phyloP scores from a whole-genome alignment of 1,140 invertebrate genomes.

The Phenacoccus solenopsis region DNA sequence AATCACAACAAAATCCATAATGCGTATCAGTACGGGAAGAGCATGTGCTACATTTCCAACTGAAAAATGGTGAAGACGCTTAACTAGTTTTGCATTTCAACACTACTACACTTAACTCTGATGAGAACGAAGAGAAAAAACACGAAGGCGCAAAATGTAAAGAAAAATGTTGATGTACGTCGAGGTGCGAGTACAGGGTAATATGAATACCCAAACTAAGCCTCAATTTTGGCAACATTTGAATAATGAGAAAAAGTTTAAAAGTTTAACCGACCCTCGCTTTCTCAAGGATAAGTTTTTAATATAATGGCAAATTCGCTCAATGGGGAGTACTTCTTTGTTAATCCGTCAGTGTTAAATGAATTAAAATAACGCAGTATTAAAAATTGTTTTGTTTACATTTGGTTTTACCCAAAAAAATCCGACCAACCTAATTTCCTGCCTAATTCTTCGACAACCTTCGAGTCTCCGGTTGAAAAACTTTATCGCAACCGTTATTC shows the following conservation, averaged over 20 bases:
- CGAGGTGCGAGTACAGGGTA: not conserved
- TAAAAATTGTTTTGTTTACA: conserved; percentile 3
- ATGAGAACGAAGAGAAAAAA: too few species aligned
- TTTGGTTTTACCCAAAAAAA: not conserved
- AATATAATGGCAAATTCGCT: not conserved
- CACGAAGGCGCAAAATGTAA: not conserved
- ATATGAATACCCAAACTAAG: not conserved
- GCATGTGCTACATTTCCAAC: too few species aligned
- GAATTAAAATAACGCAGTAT: not conserved
- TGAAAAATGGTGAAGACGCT: too few species aligned
- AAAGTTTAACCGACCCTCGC: not conserved
- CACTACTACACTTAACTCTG: too few species aligned
- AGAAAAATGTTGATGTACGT: not conserved
- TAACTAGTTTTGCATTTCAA: too few species aligned
- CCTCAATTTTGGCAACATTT: not conserved
- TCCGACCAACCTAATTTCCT: not conserved
- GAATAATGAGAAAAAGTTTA: conserved; percentile 3
- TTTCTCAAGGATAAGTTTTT: not conserved
- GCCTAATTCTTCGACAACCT: not conserved
- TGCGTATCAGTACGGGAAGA: too few species aligned
- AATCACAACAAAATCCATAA: too few species aligned
- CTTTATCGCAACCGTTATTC: too few species aligned
- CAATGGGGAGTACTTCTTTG: not conserved
- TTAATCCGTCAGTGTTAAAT: not conserved
- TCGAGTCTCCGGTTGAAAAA: too few species aligned